Percentiles rank a stretch among this genome's conserved stretches.
Conservation (phyloP, 2,888 invertebrate species). For the Nineta flava region DNA sequence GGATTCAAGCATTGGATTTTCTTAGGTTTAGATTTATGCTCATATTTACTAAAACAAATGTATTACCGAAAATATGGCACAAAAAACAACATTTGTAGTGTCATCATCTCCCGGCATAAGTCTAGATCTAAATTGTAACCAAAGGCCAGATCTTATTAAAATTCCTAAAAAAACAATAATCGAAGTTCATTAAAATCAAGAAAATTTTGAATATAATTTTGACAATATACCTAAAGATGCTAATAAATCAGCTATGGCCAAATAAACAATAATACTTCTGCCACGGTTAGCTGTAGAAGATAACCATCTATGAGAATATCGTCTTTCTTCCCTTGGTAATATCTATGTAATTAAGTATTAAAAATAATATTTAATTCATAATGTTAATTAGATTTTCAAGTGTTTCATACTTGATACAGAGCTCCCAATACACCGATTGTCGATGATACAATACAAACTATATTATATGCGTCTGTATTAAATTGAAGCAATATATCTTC, state of each 20-base stretch:
- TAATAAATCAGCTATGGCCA: slow-evolving; percentile 62
- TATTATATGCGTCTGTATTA: slow-evolving; percentile 57
- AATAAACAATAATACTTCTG: slow-evolving; percentile 56
- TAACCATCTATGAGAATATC: slow-evolving; percentile 35
- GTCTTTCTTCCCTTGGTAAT: slow-evolving; percentile 39
- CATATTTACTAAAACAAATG: too few relatives aligned
- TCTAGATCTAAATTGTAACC: slow-evolving; percentile 43
- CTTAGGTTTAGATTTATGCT: too few relatives aligned
- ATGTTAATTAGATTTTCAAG: not conserved
- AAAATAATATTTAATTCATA: not conserved
- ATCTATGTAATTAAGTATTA: slow-evolving; percentile 32
- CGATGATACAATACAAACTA: slow-evolving; percentile 56
- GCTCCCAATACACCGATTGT: slow-evolving; percentile 58
- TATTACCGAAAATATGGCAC: slow-evolving; percentile 49
- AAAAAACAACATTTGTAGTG: slow-evolving; percentile 50
- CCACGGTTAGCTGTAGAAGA: slow-evolving; percentile 45
- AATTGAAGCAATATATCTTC: slow-evolving; percentile 53
- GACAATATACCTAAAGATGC: slow-evolving; percentile 50
- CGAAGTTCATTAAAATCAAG: not conserved
- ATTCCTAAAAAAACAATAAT: slow-evolving; percentile 36
- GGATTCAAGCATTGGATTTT: too few relatives aligned
- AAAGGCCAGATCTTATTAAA: slow-evolving; percentile 47
- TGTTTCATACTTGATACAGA: slow-evolving; percentile 48
- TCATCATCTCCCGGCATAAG: slow-evolving; percentile 50
- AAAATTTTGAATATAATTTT: not conserved